Percentiles rank a stretch among this genome's conserved stretches.
phyloP scores from a whole-genome alignment of 37 sponge, comb jelly and placozoan species.

The Cliona cf. orientalis region DNA sequence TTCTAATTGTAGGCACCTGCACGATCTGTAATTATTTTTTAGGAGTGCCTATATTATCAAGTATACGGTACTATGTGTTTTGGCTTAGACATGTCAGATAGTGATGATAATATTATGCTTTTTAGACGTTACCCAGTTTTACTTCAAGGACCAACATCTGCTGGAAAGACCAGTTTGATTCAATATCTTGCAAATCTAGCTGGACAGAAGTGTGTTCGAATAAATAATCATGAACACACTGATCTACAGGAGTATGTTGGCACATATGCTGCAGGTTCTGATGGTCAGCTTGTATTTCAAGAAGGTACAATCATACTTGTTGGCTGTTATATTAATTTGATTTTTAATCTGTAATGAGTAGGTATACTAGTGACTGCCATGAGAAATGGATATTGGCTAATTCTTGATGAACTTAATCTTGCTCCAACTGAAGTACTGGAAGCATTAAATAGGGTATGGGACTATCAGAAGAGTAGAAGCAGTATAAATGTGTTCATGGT shows the following conservation, averaged over 20 bases:
- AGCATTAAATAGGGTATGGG: slow-evolving; percentile 95
- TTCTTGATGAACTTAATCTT: slow-evolving; percentile 97
- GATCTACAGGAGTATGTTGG: slow-evolving; percentile 99
- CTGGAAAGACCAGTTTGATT: slow-evolving; percentile 95
- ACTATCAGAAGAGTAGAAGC: too few species aligned
- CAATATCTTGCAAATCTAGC: slow-evolving; percentile 82
- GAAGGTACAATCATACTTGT: slow-evolving; percentile 73
- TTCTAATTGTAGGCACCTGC: too few species aligned
- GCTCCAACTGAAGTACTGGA: slow-evolving; percentile 99
- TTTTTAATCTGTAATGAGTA: slow-evolving; percentile 11
- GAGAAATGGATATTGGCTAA: slow-evolving; percentile 96
- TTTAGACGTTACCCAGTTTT: slow-evolving; percentile 82
- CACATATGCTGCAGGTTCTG: slow-evolving; percentile 75
- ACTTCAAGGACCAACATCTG: slow-evolving; percentile 96
- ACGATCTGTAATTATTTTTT: too few species aligned
- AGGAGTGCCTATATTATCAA: too few species aligned
- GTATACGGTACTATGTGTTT: too few species aligned
- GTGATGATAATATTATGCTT: too few species aligned
- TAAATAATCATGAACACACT: slow-evolving; percentile 99
- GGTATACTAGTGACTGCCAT: slow-evolving; percentile 96
- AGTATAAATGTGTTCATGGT: not conserved
- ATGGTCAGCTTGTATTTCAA: slow-evolving; percentile 91
- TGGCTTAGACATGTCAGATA: too few species aligned
- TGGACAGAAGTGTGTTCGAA: slow-evolving; percentile 84
- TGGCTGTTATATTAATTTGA: not conserved